Evolutionary conservation across 2,888 invertebrate genomes (phyloP).

Genomic region (Pasiphila rectangulata): DNA sequence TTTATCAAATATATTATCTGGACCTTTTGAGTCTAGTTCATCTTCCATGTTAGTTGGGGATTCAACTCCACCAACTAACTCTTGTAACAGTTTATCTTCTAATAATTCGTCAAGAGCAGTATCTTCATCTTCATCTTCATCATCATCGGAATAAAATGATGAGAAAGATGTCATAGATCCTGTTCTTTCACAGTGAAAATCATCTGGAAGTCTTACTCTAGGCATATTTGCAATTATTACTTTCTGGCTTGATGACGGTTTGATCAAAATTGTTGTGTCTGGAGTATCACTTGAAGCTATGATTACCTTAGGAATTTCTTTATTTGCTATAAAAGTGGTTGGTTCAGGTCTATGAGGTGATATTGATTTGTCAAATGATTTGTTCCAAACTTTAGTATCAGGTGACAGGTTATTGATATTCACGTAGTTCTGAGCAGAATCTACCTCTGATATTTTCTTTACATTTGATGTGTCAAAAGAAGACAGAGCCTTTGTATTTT

Average conservation of each 20-base stretch:
- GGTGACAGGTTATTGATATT: slow-evolving; percentile 61
- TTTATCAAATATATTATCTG: slow-evolving; percentile 62
- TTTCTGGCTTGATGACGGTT: slow-evolving; percentile 73
- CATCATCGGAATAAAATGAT: slow-evolving; percentile 66
- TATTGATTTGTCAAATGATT: slow-evolving; percentile 48
- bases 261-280: slow-evolving; percentile 83
- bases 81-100: slow-evolving; percentile 70
- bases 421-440: slow-evolving; percentile 55
- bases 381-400: slow-evolving; percentile 36
- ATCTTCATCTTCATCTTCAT: slow-evolving; percentile 52
- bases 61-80: slow-evolving; percentile 70
- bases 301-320: slow-evolving; percentile 72
- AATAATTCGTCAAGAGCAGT: slow-evolving; percentile 57
- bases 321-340: slow-evolving; percentile 29
- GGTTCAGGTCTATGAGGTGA: slow-evolving; percentile 37
- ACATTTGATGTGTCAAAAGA: slow-evolving; percentile 57
- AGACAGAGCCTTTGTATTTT: slow-evolving; percentile 63
- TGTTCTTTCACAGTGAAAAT: slow-evolving; percentile 61
- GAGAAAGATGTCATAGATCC: slow-evolving; percentile 64
- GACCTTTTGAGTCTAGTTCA: slow-evolving; percentile 69
- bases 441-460: slow-evolving; percentile 47
- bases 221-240: slow-evolving; percentile 65
- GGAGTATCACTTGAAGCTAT: slow-evolving; percentile 73
- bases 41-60: slow-evolving; percentile 61
- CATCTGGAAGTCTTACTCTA: slow-evolving; percentile 74